Conservation (phyloP, 2,888 invertebrate species). For the Acrobeloides nanus region DNA sequence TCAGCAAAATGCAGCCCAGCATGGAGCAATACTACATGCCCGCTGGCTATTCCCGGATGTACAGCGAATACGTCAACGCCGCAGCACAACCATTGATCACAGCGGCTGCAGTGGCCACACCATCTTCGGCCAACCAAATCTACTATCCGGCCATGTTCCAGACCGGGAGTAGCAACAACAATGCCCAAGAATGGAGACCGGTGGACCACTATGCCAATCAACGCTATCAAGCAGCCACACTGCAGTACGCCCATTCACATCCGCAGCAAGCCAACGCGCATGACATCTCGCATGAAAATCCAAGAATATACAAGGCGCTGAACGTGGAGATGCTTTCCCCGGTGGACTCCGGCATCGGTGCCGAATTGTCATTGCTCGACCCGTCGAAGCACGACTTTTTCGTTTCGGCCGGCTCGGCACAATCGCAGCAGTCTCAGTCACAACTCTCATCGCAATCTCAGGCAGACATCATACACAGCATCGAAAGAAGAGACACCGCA, state of each 20-base stretch:
- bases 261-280: slow-evolving; percentile 3
- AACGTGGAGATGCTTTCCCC: slow-evolving; percentile 83
- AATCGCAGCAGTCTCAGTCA: slow-evolving; percentile 14
- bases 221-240: neutral
- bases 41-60: slow-evolving; percentile 22
- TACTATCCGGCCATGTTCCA: slow-evolving; percentile 5
- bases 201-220: slow-evolving; percentile 10
- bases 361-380: slow-evolving; percentile 37
- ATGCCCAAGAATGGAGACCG: slow-evolving; percentile 1
- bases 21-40: slow-evolving; percentile 33
- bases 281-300: slow-evolving; percentile 2
- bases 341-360: slow-evolving; percentile 80
- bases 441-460: slow-evolving; percentile 13
- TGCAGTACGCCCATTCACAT: slow-evolving; percentile 8
- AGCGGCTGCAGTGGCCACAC: slow-evolving; percentile 8
- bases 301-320: slow-evolving; percentile 15
- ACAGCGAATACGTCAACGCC: slow-evolving; percentile 24
- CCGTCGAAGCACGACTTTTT: slow-evolving; percentile 15
- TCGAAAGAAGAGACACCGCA: slow-evolving; percentile 14
- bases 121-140: slow-evolving; percentile 5
- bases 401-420: slow-evolving; percentile 4
- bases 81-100: slow-evolving; percentile 7
- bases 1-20: slow-evolving; percentile 43
- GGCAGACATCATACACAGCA: slow-evolving; percentile 9
- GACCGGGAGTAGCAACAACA: slow-evolving; percentile 11